These are phyloP conservation scores for Pteropus rufus DNA, from an alignment of 2,797 vertebrate species.

Conservation along the genomic window DNA sequence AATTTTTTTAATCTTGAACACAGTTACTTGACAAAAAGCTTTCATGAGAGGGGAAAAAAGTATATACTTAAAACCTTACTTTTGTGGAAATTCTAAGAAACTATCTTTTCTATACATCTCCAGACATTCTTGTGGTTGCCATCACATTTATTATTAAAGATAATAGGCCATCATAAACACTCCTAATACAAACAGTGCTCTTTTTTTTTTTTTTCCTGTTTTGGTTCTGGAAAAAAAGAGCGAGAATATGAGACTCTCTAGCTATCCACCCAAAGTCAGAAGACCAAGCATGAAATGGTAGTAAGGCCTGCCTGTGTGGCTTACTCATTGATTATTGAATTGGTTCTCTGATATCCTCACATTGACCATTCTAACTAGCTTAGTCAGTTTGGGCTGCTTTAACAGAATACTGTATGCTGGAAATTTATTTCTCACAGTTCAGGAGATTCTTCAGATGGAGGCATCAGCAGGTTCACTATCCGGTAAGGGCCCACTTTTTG, in stretches of 20 bases:
- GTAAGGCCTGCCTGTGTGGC: background rate
- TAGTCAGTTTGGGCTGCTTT: background rate
- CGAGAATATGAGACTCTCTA: background rate
- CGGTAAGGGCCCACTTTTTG: background rate
- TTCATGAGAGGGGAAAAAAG: background rate
- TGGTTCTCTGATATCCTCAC: background rate
- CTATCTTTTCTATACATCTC: background rate
- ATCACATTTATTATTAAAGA: background rate
- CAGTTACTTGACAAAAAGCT: background rate
- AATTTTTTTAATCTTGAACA: background rate
- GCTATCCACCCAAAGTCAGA: background rate
- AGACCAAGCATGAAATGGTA: background rate
- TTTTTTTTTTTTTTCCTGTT: background rate
- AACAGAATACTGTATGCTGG: background rate
- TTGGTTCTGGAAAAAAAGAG: background rate
- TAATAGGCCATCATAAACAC: background rate
- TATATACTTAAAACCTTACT: background rate
- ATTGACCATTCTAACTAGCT: background rate
- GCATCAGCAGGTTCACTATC: background rate
- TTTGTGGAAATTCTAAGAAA: background rate
- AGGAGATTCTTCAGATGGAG: background rate
- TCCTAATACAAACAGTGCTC: background rate
- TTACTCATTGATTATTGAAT: background rate
- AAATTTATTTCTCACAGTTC: background rate
- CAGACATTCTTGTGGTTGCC: background rate